These are phyloP conservation scores for Clarias magur DNA, from an alignment of 2,113 vertebrate species.

Conservation along the genomic window DNA sequence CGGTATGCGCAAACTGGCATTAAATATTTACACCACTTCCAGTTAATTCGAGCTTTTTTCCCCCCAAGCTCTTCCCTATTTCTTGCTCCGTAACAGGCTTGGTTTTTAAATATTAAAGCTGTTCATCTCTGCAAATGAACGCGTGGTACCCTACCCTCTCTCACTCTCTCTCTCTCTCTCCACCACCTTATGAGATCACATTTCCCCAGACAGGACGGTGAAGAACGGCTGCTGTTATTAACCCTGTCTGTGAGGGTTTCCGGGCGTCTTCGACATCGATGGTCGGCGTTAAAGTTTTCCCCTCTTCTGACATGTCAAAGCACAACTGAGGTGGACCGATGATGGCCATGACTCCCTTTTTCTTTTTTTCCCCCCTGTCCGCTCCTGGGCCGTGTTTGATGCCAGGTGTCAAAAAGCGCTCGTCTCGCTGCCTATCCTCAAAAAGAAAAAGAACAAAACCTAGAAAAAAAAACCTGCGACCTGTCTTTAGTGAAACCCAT, in stretches of 20 bases:
- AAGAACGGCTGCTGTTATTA: slow-evolving; percentile 62
- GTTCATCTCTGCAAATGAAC: slow-evolving; percentile 58
- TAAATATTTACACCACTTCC: slow-evolving; percentile 68
- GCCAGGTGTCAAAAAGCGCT: slow-evolving; percentile 24
- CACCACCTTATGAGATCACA: slow-evolving; percentile 62
- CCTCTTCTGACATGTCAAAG: slow-evolving; percentile 11
- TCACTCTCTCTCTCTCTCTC: background rate
- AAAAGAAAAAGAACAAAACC: background rate
- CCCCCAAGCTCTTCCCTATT: slow-evolving; percentile 53
- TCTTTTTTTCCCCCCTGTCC: background rate
- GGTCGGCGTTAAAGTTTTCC: slow-evolving; percentile 13
- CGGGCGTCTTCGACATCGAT: slow-evolving; percentile 20
- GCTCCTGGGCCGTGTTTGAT: slow-evolving; percentile 16
- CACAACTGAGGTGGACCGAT: slow-evolving; percentile 33
- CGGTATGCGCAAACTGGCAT: slow-evolving; percentile 61
- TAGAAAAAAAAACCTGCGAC: background rate
- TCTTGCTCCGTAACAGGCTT: slow-evolving; percentile 61
- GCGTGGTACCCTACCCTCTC: slow-evolving; percentile 47
- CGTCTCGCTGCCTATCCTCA: background rate
- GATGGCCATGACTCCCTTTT: background rate
- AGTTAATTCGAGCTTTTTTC: slow-evolving; percentile 56
- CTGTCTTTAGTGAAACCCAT: slow-evolving; percentile 13
- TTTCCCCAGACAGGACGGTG: slow-evolving; percentile 55
- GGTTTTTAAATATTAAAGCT: slow-evolving; percentile 68
- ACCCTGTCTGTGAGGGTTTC: slow-evolving; percentile 40